phyloP scores from a whole-genome alignment of 2,888 invertebrate species.

The Spodoptera exigua region DNA sequence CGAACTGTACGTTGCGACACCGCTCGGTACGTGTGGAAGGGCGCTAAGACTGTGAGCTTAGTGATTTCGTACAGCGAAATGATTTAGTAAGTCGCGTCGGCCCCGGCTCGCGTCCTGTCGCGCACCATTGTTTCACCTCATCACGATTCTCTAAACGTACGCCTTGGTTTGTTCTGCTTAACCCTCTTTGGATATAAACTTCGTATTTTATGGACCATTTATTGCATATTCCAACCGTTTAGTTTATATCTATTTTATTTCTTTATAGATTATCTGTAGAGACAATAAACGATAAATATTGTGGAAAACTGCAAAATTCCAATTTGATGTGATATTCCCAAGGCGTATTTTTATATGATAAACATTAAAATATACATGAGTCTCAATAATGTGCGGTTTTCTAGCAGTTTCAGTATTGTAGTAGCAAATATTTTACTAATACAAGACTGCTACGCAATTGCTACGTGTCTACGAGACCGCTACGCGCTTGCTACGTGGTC shows the following conservation, averaged over 20 bases:
- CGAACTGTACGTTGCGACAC: conserved; percentile 37
- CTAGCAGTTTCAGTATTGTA: too few species aligned
- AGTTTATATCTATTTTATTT: too few species aligned
- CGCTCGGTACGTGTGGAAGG: conserved; percentile 55
- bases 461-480: conserved; percentile 15
- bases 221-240: too few species aligned
- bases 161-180: conserved; percentile 45
- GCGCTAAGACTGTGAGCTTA: conserved; percentile 63
- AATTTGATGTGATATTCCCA: too few species aligned
- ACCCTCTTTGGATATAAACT: conserved; percentile 13
- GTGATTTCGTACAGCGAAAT: conserved; percentile 72
- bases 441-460: background rate
- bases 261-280: too few species aligned
- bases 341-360: too few species aligned
- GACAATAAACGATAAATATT: too few species aligned
- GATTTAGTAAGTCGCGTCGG: conserved; percentile 73
- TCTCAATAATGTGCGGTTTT: too few species aligned
- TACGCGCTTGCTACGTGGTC: conserved; percentile 20
- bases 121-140: conserved; percentile 74
- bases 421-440: too few species aligned
- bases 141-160: conserved; percentile 73
- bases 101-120: conserved; percentile 55
- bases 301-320: too few species aligned
- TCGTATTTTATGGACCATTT: conserved; percentile 1
- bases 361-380: too few species aligned